Conservation (phyloP, 2,113 vertebrate genomes). For the Vicugna pacos region DNA sequence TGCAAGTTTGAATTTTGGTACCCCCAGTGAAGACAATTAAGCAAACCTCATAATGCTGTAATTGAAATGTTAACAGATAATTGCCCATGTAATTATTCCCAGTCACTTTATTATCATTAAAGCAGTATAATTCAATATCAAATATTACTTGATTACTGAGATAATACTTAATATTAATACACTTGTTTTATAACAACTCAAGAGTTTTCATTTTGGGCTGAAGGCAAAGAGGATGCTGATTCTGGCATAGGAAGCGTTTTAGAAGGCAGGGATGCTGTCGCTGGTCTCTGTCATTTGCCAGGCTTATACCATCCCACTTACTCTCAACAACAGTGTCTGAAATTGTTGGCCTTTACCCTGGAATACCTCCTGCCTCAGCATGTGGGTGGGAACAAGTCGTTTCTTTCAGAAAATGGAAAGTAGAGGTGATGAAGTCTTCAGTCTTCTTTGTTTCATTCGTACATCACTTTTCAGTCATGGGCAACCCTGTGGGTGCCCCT, state of each 20-base stretch:
- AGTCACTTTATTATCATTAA: slow-evolving; percentile 63
- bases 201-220: neutral
- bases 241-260: neutral
- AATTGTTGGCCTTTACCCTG: neutral
- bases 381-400: neutral
- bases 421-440: neutral
- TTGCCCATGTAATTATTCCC: slow-evolving; percentile 65
- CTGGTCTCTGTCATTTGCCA: neutral
- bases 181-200: neutral
- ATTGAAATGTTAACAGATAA: slow-evolving; percentile 79
- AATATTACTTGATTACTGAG: slow-evolving; percentile 19
- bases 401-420: neutral
- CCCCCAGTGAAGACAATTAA: slow-evolving; percentile 47
- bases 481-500: fast-evolving
- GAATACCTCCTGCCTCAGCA: neutral
- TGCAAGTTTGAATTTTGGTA: slow-evolving; percentile 56
- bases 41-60: slow-evolving; percentile 45
- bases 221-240: neutral
- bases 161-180: neutral
- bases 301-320: neutral
- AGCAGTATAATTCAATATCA: slow-evolving; percentile 69
- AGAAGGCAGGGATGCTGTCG: neutral
- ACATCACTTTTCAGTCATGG: fast-evolving
- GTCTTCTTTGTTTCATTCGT: fast-evolving
- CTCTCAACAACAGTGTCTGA: neutral